A percentile compares a stretch with the other conserved stretches of the same genome.
Conservation (phyloP, 2,113 vertebrate genomes). For the Leuciscus idus region DNA sequence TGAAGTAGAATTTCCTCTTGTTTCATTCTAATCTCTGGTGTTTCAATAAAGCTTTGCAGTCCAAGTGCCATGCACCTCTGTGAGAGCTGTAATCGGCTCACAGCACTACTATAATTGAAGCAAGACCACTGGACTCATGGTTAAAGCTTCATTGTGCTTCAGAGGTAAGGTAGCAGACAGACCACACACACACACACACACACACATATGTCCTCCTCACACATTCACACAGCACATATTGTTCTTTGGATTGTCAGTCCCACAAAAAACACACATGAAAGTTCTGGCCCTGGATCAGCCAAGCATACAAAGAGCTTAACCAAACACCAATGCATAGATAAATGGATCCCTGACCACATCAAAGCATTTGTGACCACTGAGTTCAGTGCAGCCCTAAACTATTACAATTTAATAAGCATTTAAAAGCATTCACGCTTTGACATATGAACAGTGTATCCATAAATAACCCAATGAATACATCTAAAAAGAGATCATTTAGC, state of each 20-base stretch:
- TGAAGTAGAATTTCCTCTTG: conserved; percentile 67
- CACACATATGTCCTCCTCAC: conserved; percentile 19
- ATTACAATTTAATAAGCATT: conserved; percentile 1
- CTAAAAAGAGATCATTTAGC: background rate
- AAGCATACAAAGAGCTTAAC: background rate
- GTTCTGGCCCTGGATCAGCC: conserved; percentile 10
- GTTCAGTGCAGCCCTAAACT: background rate
- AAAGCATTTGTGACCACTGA: background rate
- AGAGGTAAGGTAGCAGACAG: conserved; percentile 34
- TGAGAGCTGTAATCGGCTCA: conserved; percentile 67
- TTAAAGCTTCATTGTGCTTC: conserved; percentile 41
- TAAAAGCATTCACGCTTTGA: background rate
- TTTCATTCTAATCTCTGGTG: conserved; percentile 66
- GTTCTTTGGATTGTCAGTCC: conserved; percentile 20
- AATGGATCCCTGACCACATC: conserved; percentile 24
- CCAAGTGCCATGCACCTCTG: conserved; percentile 56
- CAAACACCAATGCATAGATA: conserved; percentile 6
- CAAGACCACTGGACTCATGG: conserved; percentile 63
- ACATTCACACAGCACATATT: conserved; percentile 42
- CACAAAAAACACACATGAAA: conserved; percentile 34
- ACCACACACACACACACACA: conserved; percentile 66
- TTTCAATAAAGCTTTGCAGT: conserved; percentile 62
- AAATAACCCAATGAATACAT: background rate
- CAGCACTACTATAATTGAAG: conserved; percentile 65
- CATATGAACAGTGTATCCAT: background rate